These are phyloP conservation scores for Chlorops oryzae DNA, from an alignment of 1,140 invertebrate genomes.

Conservation along the genomic window DNA sequence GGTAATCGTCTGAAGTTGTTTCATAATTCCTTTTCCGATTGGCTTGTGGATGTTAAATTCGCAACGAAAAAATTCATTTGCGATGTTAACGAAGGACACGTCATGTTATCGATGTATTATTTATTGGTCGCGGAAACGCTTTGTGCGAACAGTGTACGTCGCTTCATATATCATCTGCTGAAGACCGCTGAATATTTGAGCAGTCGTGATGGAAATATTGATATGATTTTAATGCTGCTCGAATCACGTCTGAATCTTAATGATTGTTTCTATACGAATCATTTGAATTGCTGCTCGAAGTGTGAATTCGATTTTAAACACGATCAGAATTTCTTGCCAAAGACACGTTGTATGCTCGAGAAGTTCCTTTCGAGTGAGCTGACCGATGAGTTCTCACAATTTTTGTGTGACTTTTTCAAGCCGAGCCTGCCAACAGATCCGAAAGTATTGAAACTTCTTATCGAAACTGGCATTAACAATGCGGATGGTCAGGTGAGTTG, in stretches of 20 bases:
- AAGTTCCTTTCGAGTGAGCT: conserved; percentile 38
- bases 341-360: conserved; percentile 38
- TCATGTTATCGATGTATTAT: conserved; percentile 81
- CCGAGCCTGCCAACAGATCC: conserved; percentile 55
- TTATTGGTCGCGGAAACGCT: conserved; percentile 52
- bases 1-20: conserved; percentile 69
- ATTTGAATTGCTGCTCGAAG: conserved; percentile 41
- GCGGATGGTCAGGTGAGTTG: conserved; percentile 27
- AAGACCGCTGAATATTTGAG: conserved; percentile 40
- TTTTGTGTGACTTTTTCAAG: conserved; percentile 49
- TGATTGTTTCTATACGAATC: conserved; percentile 46
- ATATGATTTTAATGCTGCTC: conserved; percentile 43
- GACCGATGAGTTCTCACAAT: conserved; percentile 38
- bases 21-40: conserved; percentile 89
- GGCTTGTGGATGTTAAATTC: conserved; percentile 93
- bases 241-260: conserved; percentile 43
- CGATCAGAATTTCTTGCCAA: conserved; percentile 39
- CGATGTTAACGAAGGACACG: conserved; percentile 78
- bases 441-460: conserved; percentile 58
- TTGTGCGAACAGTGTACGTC: conserved; percentile 40
- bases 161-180: conserved; percentile 42
- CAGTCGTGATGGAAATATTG: conserved; percentile 37
- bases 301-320: conserved; percentile 44
- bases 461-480: conserved; percentile 57
- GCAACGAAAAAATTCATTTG: conserved; percentile 92